Percentiles rank a stretch among this genome's conserved stretches.
phyloP scores from a whole-genome alignment of 2,797 vertebrate species.

The Muscicapa comitata region DNA sequence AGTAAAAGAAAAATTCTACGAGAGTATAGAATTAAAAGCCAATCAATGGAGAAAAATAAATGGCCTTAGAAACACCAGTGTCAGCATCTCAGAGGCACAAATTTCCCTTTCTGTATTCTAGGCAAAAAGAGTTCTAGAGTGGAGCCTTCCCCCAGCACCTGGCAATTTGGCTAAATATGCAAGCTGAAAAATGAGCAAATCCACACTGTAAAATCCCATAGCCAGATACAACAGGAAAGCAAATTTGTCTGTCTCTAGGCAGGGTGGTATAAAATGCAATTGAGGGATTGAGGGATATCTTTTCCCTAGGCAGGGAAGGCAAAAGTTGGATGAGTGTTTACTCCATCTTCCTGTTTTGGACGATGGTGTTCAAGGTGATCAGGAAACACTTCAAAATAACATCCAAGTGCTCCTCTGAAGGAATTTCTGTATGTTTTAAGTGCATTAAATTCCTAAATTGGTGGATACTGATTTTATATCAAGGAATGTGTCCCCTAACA shows the following conservation, averaged over 20 bases:
- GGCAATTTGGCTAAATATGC: neutral
- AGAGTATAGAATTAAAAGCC: neutral
- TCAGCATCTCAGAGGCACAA: neutral
- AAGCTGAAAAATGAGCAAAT: neutral
- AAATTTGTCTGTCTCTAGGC: conserved; percentile 6
- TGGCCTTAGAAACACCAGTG: neutral
- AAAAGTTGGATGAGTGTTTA: neutral
- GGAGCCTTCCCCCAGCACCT: neutral
- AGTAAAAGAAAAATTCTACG: neutral
- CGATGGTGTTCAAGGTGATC: neutral
- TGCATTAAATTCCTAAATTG: neutral
- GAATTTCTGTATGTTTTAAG: neutral
- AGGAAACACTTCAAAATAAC: neutral
- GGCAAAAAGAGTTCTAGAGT: neutral
- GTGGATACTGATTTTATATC: neutral
- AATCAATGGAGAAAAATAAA: neutral
- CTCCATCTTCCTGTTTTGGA: neutral
- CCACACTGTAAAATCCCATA: neutral
- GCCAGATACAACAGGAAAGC: conserved; percentile 2
- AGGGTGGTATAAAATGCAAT: neutral
- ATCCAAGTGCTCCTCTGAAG: neutral
- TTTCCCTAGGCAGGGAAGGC: neutral
- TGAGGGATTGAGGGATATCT: neutral
- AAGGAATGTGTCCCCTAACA: neutral
- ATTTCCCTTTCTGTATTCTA: neutral